Percentiles rank a stretch among this genome's conserved stretches.
These are phyloP conservation scores for Hemibagrus wyckioides DNA, from an alignment of 2,113 vertebrate genomes.

Conservation along the genomic window DNA sequence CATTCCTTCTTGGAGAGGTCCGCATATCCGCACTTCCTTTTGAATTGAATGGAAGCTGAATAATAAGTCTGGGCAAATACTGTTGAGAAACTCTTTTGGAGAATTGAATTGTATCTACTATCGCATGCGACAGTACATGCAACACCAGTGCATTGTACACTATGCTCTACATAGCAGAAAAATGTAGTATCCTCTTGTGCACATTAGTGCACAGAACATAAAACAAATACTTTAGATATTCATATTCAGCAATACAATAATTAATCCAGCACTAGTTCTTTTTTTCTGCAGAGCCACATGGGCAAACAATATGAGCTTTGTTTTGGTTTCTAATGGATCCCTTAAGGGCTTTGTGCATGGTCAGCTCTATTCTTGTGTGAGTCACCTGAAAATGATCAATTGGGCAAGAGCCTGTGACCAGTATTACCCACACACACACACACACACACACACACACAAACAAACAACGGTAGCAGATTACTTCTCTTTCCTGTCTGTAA, in stretches of 20 bases:
- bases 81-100: not conserved
- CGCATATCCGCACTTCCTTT: not conserved
- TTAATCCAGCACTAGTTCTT: not conserved
- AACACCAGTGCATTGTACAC: not conserved
- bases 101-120: not conserved
- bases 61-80: not conserved
- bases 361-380: conserved; percentile 52
- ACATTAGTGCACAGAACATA: not conserved
- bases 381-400: conserved; percentile 59
- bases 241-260: not conserved
- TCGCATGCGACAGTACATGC: not conserved
- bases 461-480: conserved; percentile 48
- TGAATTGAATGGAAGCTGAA: conserved; percentile 7
- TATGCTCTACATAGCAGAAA: not conserved
- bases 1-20: not conserved
- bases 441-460: conserved; percentile 20
- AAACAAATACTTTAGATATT: not conserved
- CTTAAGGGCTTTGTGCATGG: conserved; percentile 39
- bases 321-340: conserved; percentile 45
- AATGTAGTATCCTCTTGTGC: not conserved
- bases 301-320: conserved; percentile 42
- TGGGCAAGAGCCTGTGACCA: conserved; percentile 36
- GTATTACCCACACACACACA: not conserved
- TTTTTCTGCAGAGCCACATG: not conserved
- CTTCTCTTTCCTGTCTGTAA: conserved; percentile 46